phyloP scores from a whole-genome alignment of 2,797 vertebrate genomes.

The Poeciliopsis turneri region DNA sequence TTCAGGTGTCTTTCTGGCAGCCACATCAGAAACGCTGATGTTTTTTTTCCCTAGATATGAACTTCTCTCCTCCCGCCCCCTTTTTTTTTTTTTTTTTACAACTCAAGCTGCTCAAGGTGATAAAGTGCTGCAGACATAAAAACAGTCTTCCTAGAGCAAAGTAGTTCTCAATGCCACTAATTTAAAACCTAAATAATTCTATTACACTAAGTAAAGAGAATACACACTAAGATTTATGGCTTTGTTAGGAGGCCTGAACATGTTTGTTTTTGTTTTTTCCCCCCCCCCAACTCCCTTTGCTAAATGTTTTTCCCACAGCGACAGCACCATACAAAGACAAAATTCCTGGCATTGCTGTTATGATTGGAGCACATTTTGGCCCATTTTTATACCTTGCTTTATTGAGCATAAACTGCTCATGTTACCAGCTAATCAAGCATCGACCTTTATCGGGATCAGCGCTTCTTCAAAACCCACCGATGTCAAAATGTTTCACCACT shows the following conservation, averaged over 20 bases:
- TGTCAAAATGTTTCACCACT: constrained; percentile 7
- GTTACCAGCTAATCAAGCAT: constrained; percentile 67
- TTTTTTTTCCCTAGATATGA: constrained; percentile 34
- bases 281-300: constrained; percentile 22
- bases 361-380: constrained; percentile 59
- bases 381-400: constrained; percentile 1
- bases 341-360: constrained; percentile 65
- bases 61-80: neutral
- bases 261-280: constrained; percentile 1
- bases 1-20: constrained; percentile 77
- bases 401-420: constrained; percentile 53
- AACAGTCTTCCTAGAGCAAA: constrained; percentile 24
- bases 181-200: constrained; percentile 14
- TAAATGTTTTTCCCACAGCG: constrained; percentile 61
- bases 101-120: constrained; percentile 44
- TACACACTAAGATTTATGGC: neutral
- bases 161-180: constrained; percentile 37
- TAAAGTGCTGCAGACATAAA: constrained; percentile 52
- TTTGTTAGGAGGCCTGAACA: constrained; percentile 13
- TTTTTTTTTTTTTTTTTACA: constrained; percentile 37
- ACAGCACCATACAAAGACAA: constrained; percentile 71
- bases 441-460: constrained; percentile 32
- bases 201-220: constrained; percentile 5
- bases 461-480: constrained; percentile 1
- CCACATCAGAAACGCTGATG: constrained; percentile 63